Base-by-base conservation (phyloP, 37 sponge, comb jelly and placozoan genomes). In the Chondrilla cf. caribensis region DNA sequence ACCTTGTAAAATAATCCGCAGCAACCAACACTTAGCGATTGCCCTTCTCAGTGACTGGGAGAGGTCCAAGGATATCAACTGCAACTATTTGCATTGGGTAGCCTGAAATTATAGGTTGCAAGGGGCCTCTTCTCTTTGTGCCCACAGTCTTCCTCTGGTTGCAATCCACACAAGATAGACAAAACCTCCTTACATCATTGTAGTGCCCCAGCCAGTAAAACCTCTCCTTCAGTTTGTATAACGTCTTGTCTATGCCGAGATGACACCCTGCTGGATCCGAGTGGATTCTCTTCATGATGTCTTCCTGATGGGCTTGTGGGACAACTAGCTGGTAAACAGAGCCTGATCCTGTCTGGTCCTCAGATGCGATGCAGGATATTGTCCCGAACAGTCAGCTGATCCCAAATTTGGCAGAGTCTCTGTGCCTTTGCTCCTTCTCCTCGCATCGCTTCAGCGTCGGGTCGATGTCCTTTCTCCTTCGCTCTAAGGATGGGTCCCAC, bases 11-110 rank as follows among this genome's bases (percentile, higher is more conserved):
- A 77, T 85, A 82, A 35, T 89, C 89, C 26, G 47, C 75, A 19
- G 67, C 85, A 3, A 85, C 79, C 70, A 89, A 68, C 3, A 84
- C 42, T 51, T 89, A 89, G 2, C 51, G 37, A 59, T 88, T 88
- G 7, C 89, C 82, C 35, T 60, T 35, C 35, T 81, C 58, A n/a
- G 66, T 59, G 25, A 58, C 67, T 3, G 84, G 89, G 6, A 88
- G 68, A 2, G 79, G 79, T 55, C 79, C 79, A 2, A 79, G 32
- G 58, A 81, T 60, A 31, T 81, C 82, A 44, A 81, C 43, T 1
- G 82, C 40, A 0, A 81, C 82, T 4, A 64, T 0, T 36, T 79
- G 79, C 58, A 79, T 44, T n/a, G 57, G 79, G 59, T 79, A 55
- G 17, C 58, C 79, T 6, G 59, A 9, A 0, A 31, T 51, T 26